A percentile compares a stretch with the other conserved stretches of the same genome.
Conservation (phyloP, 64 coral and sea anemone species). For the Stylophora pistillata region DNA sequence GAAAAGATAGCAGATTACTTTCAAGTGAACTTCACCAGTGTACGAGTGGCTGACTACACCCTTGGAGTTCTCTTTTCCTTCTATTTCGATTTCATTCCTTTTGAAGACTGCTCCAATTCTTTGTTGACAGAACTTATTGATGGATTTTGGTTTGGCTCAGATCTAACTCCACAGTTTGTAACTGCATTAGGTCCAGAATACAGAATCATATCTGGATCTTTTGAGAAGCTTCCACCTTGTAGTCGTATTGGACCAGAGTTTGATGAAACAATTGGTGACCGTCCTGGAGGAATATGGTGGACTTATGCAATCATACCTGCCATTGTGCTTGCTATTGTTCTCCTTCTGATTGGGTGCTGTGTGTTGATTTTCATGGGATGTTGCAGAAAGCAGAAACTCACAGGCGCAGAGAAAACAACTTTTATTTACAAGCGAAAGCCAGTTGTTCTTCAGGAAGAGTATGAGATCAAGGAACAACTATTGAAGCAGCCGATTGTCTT, state of each 20-base stretch:
- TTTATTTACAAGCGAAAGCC: conserved; percentile 94
- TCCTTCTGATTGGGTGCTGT: conserved; percentile 76
- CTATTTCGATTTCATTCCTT: conserved; percentile 72
- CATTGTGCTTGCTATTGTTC: conserved; percentile 71
- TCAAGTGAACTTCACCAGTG: conserved; percentile 71
- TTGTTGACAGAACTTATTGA: conserved; percentile 20
- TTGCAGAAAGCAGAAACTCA: conserved; percentile 54
- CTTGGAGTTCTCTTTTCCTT: conserved; percentile 72
- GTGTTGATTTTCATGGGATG: conserved; percentile 74
- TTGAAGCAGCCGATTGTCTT: conserved; percentile 84
- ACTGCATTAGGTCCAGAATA: conserved; percentile 68
- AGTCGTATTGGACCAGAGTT: background rate
- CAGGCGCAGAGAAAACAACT: conserved; percentile 68
- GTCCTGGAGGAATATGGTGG: conserved; percentile 79
- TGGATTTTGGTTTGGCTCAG: conserved; percentile 43
- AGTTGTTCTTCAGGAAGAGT: conserved; percentile 90
- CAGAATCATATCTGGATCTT: conserved; percentile 52
- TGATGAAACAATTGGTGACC: conserved; percentile 27
- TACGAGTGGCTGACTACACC: conserved; percentile 64
- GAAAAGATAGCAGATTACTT: conserved; percentile 76
- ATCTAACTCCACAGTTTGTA: conserved; percentile 51
- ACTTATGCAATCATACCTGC: conserved; percentile 84
- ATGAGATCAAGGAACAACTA: conserved; percentile 83
- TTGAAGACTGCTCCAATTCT: conserved; percentile 37
- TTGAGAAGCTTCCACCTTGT: conserved; percentile 61